A percentile compares a stretch with the other conserved stretches of the same genome.
phyloP scores from a whole-genome alignment of 2,888 invertebrate species.

The Lingula anatina region DNA sequence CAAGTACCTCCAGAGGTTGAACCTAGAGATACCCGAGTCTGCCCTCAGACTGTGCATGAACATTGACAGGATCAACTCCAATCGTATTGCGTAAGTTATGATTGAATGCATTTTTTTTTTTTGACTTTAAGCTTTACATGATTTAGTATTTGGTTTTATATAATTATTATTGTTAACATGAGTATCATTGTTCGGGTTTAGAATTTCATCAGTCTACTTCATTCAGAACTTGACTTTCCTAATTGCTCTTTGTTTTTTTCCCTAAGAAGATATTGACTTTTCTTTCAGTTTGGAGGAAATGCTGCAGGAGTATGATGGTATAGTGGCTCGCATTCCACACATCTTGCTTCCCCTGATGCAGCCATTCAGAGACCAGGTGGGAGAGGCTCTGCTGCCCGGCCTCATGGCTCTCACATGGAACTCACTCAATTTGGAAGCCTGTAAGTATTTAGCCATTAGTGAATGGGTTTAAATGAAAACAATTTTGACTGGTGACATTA shows the following conservation, averaged over 20 bases:
- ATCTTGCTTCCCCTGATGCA: conserved; percentile 86
- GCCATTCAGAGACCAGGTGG: conserved; percentile 81
- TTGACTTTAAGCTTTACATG: background rate
- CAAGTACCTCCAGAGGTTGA: conserved; percentile 47
- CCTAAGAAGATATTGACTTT: background rate
- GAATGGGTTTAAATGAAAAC: no score
- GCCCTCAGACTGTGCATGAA: conserved; percentile 43
- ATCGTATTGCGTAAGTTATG: conserved; percentile 41
- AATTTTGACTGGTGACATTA: no score
- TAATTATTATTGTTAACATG: no score
- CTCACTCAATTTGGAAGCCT: conserved; percentile 57
- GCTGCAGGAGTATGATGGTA: conserved; percentile 45
- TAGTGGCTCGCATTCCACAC: conserved; percentile 55
- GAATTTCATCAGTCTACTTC: no score
- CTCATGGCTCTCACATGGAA: conserved; percentile 83
- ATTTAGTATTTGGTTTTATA: background rate
- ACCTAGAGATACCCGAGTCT: conserved; percentile 48
- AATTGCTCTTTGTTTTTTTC: no score
- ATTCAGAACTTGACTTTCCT: no score
- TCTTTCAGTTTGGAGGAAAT: conserved; percentile 45
- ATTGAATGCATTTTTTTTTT: background rate
- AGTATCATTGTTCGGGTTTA: no score
- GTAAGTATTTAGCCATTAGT: no score
- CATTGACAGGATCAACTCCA: conserved; percentile 41
- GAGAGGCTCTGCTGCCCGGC: conserved; percentile 77